Base-by-base conservation (phyloP, 2,888 invertebrate species). In the Eugnorisma glareosa region DNA sequence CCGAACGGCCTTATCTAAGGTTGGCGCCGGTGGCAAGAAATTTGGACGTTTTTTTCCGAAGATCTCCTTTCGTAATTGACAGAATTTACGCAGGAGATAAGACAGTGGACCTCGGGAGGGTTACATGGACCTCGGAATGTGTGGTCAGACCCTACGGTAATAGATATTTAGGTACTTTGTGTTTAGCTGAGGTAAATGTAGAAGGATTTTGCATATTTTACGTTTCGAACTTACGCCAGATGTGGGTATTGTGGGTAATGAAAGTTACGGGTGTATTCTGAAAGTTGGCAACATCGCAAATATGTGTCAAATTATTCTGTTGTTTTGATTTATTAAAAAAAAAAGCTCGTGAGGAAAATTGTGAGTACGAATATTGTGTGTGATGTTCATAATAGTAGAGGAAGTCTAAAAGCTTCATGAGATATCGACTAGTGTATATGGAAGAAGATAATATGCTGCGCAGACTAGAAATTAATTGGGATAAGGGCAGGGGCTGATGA, bases 11-110 rank as follows among this genome's bases (percentile, higher is more conserved):
- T 90, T 90, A 90, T 90, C 90, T 88, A 78, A 76, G 83, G 78
- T 40, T 90, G 90, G 90, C 90, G 90, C 90, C 90, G 91, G 90
- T 90, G 90, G 90, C 88, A 91, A 84, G 86, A 86, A 88, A 81
- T 88, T 88, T 84, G 45, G 85, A 86, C 86, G 54, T 81, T 81
- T 40, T 82, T 83, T 77, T 70, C 40, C 73, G 72, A 84, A 83
- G 82, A 83, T 67, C 73, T 86, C 67, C 79, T 74, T 76, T 86
- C 82, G 90, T 91, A 90, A 91, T 90, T 91, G 90, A 90, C 91
- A 88, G 90, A 90, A 90, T 90, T 90, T 90, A 90, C 90, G 90
- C 86, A 81, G 72, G 59, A 85, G 90, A 90, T 90, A 90, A 90
- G 75, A 57, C 21, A 4, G n/a, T 54, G 75, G 77, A 67, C 61